A percentile compares a stretch with the other conserved stretches of the same genome.
phyloP scores from a whole-genome alignment of 1,140 invertebrate genomes.

The Drosophila ohnishii region DNA sequence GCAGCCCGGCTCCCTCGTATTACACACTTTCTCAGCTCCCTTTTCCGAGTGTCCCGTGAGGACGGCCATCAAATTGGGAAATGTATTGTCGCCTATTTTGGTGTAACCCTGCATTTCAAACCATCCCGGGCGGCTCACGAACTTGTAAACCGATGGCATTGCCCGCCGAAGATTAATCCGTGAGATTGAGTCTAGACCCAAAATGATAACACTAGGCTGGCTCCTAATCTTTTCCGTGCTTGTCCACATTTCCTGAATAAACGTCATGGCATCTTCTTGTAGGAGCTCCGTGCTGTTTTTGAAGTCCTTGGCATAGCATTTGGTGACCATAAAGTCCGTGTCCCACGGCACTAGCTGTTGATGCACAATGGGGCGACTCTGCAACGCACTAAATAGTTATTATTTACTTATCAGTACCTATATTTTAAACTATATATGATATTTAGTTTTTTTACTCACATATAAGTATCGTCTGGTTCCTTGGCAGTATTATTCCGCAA shows the following conservation, averaged over 20 bases:
- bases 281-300: background rate
- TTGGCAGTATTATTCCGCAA: background rate
- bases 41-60: constrained; percentile 86
- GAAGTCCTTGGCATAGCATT: constrained; percentile 18
- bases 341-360: constrained; percentile 14
- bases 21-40: constrained; percentile 83
- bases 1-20: constrained; percentile 81
- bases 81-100: constrained; percentile 89
- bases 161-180: constrained; percentile 73
- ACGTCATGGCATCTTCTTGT: constrained; percentile 32
- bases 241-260: constrained; percentile 15
- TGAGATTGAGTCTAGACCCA: constrained; percentile 47
- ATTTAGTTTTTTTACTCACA: constrained; percentile 17
- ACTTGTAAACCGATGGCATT: constrained; percentile 43
- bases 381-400: background rate
- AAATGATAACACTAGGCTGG: constrained; percentile 39
- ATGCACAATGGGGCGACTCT: background rate
- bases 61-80: constrained; percentile 90
- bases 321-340: constrained; percentile 18
- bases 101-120: constrained; percentile 46
- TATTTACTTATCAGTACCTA: background rate
- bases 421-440: background rate
- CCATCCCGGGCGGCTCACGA: constrained; percentile 28
- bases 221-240: background rate
- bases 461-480: background rate